A percentile compares a stretch with the other conserved stretches of the same genome.
Conservation (phyloP, 2,888 invertebrate species). For the Argyresthia albistria region DNA sequence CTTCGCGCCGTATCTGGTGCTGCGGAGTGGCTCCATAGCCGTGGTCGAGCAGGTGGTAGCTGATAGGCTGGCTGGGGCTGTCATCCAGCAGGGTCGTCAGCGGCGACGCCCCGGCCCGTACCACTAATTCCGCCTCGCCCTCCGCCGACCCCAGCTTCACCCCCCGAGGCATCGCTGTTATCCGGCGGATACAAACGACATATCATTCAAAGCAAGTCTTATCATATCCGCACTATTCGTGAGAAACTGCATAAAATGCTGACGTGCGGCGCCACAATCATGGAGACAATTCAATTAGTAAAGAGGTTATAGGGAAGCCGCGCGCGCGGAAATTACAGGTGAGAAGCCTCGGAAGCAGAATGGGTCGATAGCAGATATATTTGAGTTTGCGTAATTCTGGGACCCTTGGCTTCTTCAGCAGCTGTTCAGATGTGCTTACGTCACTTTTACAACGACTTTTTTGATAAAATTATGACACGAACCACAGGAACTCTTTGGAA, state of each 20-base stretch:
- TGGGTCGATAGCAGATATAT: constrained; percentile 56
- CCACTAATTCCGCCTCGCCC: constrained; percentile 65
- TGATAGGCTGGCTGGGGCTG: constrained; percentile 70
- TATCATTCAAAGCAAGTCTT: constrained; percentile 3
- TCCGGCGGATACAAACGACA: constrained; percentile 15
- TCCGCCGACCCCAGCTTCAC: constrained; percentile 71
- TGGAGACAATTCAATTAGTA: constrained; percentile 58
- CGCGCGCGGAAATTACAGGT: constrained; percentile 62
- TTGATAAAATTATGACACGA: constrained; percentile 51
- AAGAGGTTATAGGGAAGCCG: constrained; percentile 66
- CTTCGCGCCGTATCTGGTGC: constrained; percentile 75
- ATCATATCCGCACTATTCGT: not conserved
- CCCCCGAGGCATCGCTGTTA: constrained; percentile 73
- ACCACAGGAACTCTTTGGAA: constrained; percentile 27
- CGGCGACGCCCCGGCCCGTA: constrained; percentile 66
- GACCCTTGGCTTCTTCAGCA: constrained; percentile 29
- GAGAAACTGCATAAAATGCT: constrained; percentile 14
- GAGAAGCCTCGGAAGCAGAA: constrained; percentile 57
- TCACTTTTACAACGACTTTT: constrained; percentile 57
- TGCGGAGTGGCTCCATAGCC: constrained; percentile 89
- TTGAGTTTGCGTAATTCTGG: constrained; percentile 28
- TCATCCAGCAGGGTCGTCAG: constrained; percentile 59
- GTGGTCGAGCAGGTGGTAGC: constrained; percentile 87
- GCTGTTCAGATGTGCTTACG: constrained; percentile 52
- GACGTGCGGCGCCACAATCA: constrained; percentile 28